Percentiles rank a stretch among this genome's conserved stretches.
These are phyloP conservation scores for Zaprionus nigranus DNA, from an alignment of 1,140 invertebrate genomes.

Conservation along the genomic window DNA sequence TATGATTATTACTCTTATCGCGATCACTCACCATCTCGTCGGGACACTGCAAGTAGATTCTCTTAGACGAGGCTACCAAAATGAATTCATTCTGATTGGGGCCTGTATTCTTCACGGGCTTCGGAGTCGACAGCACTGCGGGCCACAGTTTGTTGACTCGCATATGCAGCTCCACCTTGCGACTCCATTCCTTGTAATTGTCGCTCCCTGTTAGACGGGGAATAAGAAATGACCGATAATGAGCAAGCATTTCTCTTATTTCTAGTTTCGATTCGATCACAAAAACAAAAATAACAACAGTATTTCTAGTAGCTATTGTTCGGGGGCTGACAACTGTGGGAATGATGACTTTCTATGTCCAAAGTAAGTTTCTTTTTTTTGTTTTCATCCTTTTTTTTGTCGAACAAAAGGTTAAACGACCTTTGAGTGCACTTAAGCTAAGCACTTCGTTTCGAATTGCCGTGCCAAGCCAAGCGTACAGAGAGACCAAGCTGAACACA, in stretches of 20 bases:
- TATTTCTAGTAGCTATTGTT: neutral
- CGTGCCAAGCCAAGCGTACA: slow-evolving; percentile 12
- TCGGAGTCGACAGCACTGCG: slow-evolving; percentile 15
- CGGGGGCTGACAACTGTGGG: slow-evolving; percentile 8
- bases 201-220: slow-evolving; percentile 8
- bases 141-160: slow-evolving; percentile 23
- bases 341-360: neutral
- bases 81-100: neutral
- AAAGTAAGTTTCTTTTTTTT: neutral
- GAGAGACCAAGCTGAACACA: neutral
- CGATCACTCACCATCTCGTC: slow-evolving; percentile 6
- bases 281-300: neutral
- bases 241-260: slow-evolving; percentile 26
- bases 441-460: slow-evolving; percentile 21
- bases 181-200: slow-evolving; percentile 46
- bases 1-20: too few relatives aligned
- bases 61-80: slow-evolving; percentile 12
- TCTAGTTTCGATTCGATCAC: neutral
- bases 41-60: slow-evolving; percentile 17
- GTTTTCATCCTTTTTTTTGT: neutral
- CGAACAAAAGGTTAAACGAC: slow-evolving; percentile 23
- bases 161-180: slow-evolving; percentile 34
- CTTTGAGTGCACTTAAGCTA: slow-evolving; percentile 35
- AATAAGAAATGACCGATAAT: slow-evolving; percentile 4
- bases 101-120: neutral